Evolutionary conservation across 1,140 invertebrate species (phyloP).

Genomic region (Telenomus remus): DNA sequence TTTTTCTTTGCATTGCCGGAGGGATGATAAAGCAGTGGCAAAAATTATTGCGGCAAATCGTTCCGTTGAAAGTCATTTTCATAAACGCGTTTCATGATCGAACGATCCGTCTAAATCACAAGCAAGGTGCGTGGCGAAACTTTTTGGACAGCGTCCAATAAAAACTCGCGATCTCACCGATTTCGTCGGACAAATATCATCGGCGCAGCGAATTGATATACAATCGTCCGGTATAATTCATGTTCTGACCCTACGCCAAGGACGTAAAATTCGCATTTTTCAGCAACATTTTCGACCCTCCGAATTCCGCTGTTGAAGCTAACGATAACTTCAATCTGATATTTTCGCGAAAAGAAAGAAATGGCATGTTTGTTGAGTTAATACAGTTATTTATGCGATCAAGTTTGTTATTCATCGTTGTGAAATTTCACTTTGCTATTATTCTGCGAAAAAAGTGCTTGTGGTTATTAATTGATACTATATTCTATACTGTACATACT

Average conservation of each 20-base stretch:
- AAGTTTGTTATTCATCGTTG: constrained; percentile 29
- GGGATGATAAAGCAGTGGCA: too few species aligned
- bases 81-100: constrained; percentile 2
- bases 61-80: too few species aligned
- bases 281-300: too few species aligned
- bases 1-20: too few species aligned
- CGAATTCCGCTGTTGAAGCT: too few species aligned
- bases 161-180: constrained; percentile 50
- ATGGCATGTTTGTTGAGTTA: too few species aligned
- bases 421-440: constrained; percentile 44
- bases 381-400: too few species aligned
- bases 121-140: constrained; percentile 19
- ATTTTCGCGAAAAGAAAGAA: too few species aligned
- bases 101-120: constrained; percentile 20
- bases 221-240: constrained; percentile 60
- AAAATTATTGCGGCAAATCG: too few species aligned
- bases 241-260: constrained; percentile 68
- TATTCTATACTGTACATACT: constrained; percentile 45
- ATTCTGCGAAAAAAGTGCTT: constrained; percentile 34
- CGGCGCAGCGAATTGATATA: constrained; percentile 70
- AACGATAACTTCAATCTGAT: too few species aligned
- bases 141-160: constrained; percentile 45
- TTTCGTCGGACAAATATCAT: constrained; percentile 64
- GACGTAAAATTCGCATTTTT: constrained; percentile 18
- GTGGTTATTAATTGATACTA: constrained; percentile 61